Base-by-base conservation (phyloP, 2,797 vertebrate genomes). In the Anguilla anguilla region DNA sequence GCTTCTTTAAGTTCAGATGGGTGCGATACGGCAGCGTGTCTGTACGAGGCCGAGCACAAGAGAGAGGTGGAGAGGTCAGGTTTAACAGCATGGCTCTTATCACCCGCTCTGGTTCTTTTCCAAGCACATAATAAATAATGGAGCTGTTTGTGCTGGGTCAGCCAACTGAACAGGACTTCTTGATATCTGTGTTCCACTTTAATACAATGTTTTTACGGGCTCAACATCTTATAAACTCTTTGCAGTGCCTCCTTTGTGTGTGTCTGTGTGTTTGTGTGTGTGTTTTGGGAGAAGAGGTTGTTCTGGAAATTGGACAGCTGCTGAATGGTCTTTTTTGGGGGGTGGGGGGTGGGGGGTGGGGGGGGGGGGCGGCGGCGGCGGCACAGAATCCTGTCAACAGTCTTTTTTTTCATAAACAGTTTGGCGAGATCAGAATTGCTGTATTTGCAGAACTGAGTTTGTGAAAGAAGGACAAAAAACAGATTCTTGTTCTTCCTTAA, bases 131-230 rank as follows among this genome's bases (percentile, higher is more conserved):
- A 17, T 86, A 49, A 86, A 86, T 69, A 69, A 69, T 11, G 15
- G 35, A 57, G 1, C 72, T 1, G 39, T 79, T 77, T 79, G 46
- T 28, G 17, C 2, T 39, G 55, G 72, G 72, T 74, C 43, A 74
- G 67, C 51, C 43, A 35, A 86, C 22, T 74, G 46, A 74, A 22
- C 46, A 31, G 43, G n/a, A 22, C 57, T 86, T 13, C 31, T 59
- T 86, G 19, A 79, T 86, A 79, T 77, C 69, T 35, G 86, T 31
- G 43, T 57, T 74, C 31, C 7, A 46, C 35, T n/a, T 74, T 86
- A 13, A 72, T 67, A 74, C 43, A n/a, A 46, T 86, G 43, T 67
- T 86, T 86, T 86, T 69, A 86, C 35, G 28, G 67, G 51, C 69
- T 86, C 64, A 25, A n/a, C 49, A 69, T 74, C 25, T 4, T 49